phyloP scores from a whole-genome alignment of 1,140 invertebrate species.

The Dendrolimus kikuchii region DNA sequence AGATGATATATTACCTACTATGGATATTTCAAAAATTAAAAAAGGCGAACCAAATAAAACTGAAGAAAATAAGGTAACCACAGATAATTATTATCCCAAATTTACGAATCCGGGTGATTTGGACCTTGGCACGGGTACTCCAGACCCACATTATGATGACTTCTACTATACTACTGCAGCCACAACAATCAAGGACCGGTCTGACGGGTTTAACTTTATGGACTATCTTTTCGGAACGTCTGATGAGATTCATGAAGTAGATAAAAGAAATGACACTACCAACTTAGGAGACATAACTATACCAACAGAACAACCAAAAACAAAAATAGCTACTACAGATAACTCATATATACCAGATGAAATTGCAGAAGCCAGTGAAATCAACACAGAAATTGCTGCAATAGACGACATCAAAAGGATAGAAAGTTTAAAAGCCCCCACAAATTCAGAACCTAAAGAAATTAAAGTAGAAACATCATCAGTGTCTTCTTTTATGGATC shows the following conservation, averaged over 20 bases:
- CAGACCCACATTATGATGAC: conserved; percentile 48
- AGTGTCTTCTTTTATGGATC: conserved; percentile 65
- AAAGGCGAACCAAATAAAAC: conserved; percentile 12
- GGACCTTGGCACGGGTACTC: conserved; percentile 60
- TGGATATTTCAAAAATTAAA: conserved; percentile 49
- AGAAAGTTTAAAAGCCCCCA: conserved; percentile 17
- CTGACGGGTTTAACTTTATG: conserved; percentile 57
- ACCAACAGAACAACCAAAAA: conserved; percentile 25
- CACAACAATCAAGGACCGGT: conserved; percentile 30
- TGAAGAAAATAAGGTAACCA: conserved; percentile 21
- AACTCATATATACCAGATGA: conserved; percentile 52
- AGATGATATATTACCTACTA: conserved; percentile 32
- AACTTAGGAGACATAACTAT: conserved; percentile 12
- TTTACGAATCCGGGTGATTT: conserved; percentile 41
- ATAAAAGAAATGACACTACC: conserved; percentile 12
- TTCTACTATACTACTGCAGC: conserved; percentile 43
- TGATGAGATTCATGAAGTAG: conserved; percentile 23
- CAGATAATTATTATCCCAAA: conserved; percentile 21
- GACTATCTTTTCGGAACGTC: conserved; percentile 57
- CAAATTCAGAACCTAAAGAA: conserved; percentile 28
- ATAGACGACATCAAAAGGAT: conserved; percentile 24
- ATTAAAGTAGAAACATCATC: conserved; percentile 43
- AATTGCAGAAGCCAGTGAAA: conserved; percentile 23
- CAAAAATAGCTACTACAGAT: conserved; percentile 47
- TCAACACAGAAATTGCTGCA: conserved; percentile 18